A percentile compares a stretch with the other conserved stretches of the same genome.
Evolutionary conservation across 2,797 vertebrate genomes (phyloP).

Genomic region (Acanthopagrus latus): DNA sequence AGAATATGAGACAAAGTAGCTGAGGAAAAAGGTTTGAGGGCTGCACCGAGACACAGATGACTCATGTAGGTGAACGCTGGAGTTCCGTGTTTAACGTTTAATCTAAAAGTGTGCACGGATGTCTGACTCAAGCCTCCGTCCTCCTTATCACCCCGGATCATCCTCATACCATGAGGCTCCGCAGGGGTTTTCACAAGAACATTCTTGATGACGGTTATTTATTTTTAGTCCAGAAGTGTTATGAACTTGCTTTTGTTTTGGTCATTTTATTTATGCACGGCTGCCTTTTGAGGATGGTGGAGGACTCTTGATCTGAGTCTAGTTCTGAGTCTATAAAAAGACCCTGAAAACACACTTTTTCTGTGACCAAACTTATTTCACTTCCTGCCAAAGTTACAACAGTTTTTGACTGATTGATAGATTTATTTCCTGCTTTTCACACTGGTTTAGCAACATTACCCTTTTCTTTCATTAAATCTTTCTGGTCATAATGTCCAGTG

Average conservation of each 20-base stretch:
- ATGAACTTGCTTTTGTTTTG: not conserved
- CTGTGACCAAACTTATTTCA: not conserved
- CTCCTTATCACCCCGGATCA: not conserved
- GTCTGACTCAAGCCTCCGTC: constrained; percentile 15
- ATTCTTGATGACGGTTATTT: not conserved
- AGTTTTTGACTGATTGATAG: not conserved
- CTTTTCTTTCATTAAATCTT: too few species aligned
- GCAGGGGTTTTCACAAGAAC: not conserved
- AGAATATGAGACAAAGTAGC: not conserved
- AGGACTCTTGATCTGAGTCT: too few species aligned
- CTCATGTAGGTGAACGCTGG: constrained; percentile 8
- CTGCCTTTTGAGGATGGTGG: not conserved
- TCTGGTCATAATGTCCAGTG: too few species aligned
- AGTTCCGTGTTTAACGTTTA: constrained; percentile 1
- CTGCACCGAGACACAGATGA: not conserved
- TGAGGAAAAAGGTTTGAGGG: not conserved
- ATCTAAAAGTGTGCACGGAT: not conserved
- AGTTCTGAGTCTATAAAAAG: not conserved
- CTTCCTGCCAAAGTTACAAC: too few species aligned
- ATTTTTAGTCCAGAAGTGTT: not conserved
- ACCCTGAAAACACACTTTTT: too few species aligned
- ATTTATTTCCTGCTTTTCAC: not conserved
- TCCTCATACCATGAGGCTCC: constrained; percentile 4
- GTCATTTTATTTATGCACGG: not conserved
- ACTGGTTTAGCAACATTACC: not conserved